These are phyloP conservation scores for Botia kubotai DNA, from an alignment of 2,797 vertebrate species.

Conservation along the genomic window DNA sequence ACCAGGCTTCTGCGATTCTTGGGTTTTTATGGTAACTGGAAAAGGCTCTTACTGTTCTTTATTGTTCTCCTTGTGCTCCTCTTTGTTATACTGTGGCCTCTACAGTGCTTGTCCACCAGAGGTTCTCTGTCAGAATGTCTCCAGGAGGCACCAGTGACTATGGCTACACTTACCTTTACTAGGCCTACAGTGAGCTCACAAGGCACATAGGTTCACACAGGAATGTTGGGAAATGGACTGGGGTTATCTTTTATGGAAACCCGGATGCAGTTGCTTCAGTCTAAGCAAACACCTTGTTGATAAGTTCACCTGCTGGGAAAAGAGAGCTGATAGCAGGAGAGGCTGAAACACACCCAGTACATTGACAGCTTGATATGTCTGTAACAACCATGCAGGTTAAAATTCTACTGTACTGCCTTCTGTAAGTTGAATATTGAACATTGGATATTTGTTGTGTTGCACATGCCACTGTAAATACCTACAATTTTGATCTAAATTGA, in stretches of 20 bases:
- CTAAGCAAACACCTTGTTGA: background rate
- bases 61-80: slow-evolving; percentile 73
- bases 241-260: background rate
- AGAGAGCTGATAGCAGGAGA: background rate
- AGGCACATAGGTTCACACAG: background rate
- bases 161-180: background rate
- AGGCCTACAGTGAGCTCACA: background rate
- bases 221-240: background rate
- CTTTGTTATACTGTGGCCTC: slow-evolving; percentile 80
- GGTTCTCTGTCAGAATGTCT: slow-evolving; percentile 76
- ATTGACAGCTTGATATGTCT: slow-evolving; percentile 1
- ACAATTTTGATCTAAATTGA: background rate
- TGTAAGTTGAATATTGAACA: background rate
- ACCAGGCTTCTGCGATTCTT: slow-evolving; percentile 10
- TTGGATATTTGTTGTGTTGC: background rate
- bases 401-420: background rate
- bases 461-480: slow-evolving; percentile 14
- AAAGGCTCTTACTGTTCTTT: slow-evolving; percentile 69
- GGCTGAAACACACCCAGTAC: background rate
- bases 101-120: slow-evolving; percentile 77
- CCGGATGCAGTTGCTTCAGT: background rate
- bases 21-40: slow-evolving; percentile 70
- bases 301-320: background rate
- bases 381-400: background rate
- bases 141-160: fast-evolving